Evolutionary conservation across 2,888 invertebrate genomes (phyloP), one percentile per base, ranked within the genome.

Genomic region (Cheilosia pagana): DNA sequence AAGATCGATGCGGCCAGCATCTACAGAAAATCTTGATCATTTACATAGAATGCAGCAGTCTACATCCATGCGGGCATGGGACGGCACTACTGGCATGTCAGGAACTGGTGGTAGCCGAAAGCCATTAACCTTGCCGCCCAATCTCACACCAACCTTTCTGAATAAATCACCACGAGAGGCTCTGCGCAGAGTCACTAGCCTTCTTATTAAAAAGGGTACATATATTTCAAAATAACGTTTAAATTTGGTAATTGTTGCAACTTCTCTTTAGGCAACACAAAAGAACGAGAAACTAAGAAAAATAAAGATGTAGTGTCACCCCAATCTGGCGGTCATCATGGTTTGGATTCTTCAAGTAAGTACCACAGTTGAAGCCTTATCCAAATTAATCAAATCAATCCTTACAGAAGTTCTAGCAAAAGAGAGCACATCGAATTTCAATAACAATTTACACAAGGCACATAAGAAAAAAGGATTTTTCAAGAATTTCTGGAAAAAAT

Each of bases 391-490:
- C 2, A 48, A 53, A 16, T 16, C 25, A 53, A 52, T 25, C 12
- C 31, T 74, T 75, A 31, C 71, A 85, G 85, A 85, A 81, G 65
- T 81, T 71, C 59, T 76, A 62, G 43, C 81, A 50, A 90, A 90
- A 86, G 91, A 90, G 43, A 87, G 76, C 75, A 88, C 87, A 87
- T 89, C 89, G 77, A 90, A 89, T 70, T 89, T 89, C 57, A 89
- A 88, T 85, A 89, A 88, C 75, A 88, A 89, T 72, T 62, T 83
- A 72, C 89, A 89, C 67, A 91, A 91, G 83, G 88, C 91, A 74
- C 95, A 96, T 87, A 96, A 96, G 92, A 96, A 96, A 91, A 96
- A 96, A 92, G 96, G 97, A 87, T 96, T 97, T 92, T 97, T 97
- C 93, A 96, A 96, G 92, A 96, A 94, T 91, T 95, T 97, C 88